Base-by-base conservation (phyloP, 2,888 invertebrate genomes). In the Lobophora halterata region DNA sequence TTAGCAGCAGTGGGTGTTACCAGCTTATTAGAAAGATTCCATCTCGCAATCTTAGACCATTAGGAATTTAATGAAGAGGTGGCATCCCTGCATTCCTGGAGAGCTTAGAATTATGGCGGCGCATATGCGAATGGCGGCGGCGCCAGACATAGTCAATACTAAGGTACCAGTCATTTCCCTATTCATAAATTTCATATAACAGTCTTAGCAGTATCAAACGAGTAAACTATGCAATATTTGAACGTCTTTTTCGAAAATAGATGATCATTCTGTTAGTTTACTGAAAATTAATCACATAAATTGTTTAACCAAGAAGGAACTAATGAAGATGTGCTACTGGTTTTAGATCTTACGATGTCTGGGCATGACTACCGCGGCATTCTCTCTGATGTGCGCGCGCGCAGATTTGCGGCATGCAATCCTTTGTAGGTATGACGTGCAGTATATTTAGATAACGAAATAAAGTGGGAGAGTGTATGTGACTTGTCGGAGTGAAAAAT, bases 141-240 rank as follows among this genome's bases (percentile, higher is more conserved):
- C 31, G 17, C 23, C 31, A 17, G 31, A 11, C 17, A 31, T 8
- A 31, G 23, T 23, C 17, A n/a, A n/a, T n/a, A n/a, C n/a, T n/a
- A n/a, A n/a, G n/a, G n/a, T n/a, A n/a, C n/a, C n/a, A n/a, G n/a
- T n/a, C n/a, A n/a, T n/a, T n/a, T n/a, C n/a, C n/a, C n/a, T n/a
- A n/a, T n/a, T n/a, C n/a, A n/a, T n/a, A n/a, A n/a, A n/a, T n/a
- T n/a, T n/a, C n/a, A n/a, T n/a, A n/a, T n/a, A n/a, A n/a, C n/a
- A n/a, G n/a, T n/a, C n/a, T n/a, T n/a, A n/a, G n/a, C n/a, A n/a
- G n/a, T n/a, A n/a, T n/a, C n/a, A n/a, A n/a, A n/a, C n/a, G n/a
- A n/a, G n/a, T n/a, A n/a, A n/a, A n/a, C n/a, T n/a, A n/a, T n/a
- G n/a, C n/a, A n/a, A n/a, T n/a, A n/a, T n/a, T n/a, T n/a, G n/a